Evolutionary conservation across 2,113 vertebrate genomes (phyloP), one percentile per base, ranked within the genome.

Genomic region (Callocephalon fimbriatum): DNA sequence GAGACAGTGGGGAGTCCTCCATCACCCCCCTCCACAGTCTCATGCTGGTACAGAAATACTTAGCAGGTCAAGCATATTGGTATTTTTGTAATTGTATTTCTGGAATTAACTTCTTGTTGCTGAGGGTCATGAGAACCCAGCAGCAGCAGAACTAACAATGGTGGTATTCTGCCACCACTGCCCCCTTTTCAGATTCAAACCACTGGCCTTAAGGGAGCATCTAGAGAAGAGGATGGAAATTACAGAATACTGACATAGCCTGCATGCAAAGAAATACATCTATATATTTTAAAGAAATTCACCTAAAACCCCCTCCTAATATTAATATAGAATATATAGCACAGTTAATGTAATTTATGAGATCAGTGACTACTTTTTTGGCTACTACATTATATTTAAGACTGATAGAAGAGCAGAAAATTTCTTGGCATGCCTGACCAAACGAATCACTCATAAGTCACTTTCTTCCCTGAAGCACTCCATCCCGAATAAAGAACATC

Each of bases 61-160:
- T 96, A 84, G 89, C 83, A 89, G 87, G 95, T 93, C 88, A 90
- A 94, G 75, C 85, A 92, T 88, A 96, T 93, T 95, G 94, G 95
- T 94, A 95, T 93, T 95, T 97, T 95, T 90, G 47, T 93, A 92
- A 96, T 92, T 92, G 90, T 95, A 94, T 91, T 97, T 96, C 92
- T 96, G 95, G 90, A 92, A 95, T 92, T 93, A 86, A 90, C 93
- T 96, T 94, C 86, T 94, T 86, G 82, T 77, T 90, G 42, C 72
- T 82, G 75, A 59, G 85, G 96, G 96, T 94, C 96, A 95, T 96
- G 96, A 96, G 95, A 96, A 93, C 50, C 32, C 63, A 3, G 82
- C 78, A 59, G 77, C 82, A 97, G 82, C 73, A 89, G 86, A 82
- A 75, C 37, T 79, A 75, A 96, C 93, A 97, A 96, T 94, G 88